These are phyloP conservation scores for Elegia similella DNA, from an alignment of 2,888 invertebrate genomes.

Conservation along the genomic window DNA sequence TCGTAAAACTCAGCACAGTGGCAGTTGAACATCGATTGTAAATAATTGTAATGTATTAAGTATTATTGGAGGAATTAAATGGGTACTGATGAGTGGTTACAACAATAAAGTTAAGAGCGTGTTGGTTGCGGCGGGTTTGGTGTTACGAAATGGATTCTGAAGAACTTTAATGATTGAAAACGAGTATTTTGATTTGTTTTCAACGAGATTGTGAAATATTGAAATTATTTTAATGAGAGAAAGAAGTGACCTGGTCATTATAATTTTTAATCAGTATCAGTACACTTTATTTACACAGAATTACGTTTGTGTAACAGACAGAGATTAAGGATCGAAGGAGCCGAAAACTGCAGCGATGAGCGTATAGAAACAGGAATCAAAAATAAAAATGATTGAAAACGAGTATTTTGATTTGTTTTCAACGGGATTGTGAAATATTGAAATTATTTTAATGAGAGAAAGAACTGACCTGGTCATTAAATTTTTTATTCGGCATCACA, in stretches of 20 bases:
- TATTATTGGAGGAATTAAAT: not conserved
- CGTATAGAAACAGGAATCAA: too few relatives aligned
- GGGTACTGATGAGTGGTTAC: not conserved
- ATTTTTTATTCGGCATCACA: too few relatives aligned
- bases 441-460: not conserved
- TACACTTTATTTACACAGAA: too few relatives aligned
- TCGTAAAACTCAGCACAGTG: not conserved
- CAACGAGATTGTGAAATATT: not conserved
- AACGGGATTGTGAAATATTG: not conserved
- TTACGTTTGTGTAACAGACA: too few relatives aligned
- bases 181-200: not conserved
- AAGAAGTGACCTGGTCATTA: not conserved
- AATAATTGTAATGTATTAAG: slow-evolving; percentile 1
- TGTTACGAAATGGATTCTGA: not conserved
- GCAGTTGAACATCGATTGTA: slow-evolving; percentile 1
- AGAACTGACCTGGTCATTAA: not conserved
- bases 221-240: not conserved
- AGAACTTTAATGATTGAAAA: not conserved
- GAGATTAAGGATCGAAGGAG: too few relatives aligned
- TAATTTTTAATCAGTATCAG: too few relatives aligned
- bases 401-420: not conserved
- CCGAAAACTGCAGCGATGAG: too few relatives aligned
- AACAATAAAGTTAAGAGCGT: not conserved
- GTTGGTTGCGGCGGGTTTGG: not conserved
- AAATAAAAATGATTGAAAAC: not conserved